phyloP scores from a whole-genome alignment of 2,888 invertebrate genomes.

The Leucania comma region DNA sequence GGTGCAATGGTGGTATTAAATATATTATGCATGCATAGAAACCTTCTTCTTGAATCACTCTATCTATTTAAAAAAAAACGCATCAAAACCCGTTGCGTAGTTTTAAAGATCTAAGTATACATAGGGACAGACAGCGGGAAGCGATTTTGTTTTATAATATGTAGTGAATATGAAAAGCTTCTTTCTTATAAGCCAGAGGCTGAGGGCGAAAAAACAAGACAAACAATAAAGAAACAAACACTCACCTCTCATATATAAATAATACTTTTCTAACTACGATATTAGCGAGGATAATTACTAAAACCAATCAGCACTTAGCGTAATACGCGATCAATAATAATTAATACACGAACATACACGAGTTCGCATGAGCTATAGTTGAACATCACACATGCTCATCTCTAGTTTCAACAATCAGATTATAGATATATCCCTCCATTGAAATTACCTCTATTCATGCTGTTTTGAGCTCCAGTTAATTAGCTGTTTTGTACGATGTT shows the following conservation, averaged over 20 bases:
- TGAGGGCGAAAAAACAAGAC: background rate
- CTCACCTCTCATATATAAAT: background rate
- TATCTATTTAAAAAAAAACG: too few relatives aligned
- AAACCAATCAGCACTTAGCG: constrained; percentile 41
- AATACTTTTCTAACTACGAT: background rate
- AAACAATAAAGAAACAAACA: background rate
- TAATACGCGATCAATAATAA: constrained; percentile 40
- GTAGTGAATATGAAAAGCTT: background rate
- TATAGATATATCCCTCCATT: constrained; percentile 35
- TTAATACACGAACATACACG: constrained; percentile 11
- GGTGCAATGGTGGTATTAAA: too few relatives aligned
- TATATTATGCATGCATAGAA: too few relatives aligned
- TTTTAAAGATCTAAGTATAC: too few relatives aligned
- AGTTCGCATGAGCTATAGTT: constrained; percentile 5
- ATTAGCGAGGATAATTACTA: constrained; percentile 12
- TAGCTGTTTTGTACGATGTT: constrained; percentile 26
- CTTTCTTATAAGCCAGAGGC: background rate
- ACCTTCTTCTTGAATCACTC: too few relatives aligned
- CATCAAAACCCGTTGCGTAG: too few relatives aligned
- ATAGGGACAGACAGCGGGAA: too few relatives aligned
- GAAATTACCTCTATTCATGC: constrained; percentile 32
- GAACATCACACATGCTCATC: background rate
- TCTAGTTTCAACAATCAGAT: too few relatives aligned
- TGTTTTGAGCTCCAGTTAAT: constrained; percentile 35
- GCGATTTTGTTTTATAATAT: too few relatives aligned